Evolutionary conservation across 2,113 vertebrate species (phyloP), one percentile per base, ranked within the genome.

Genomic region (Neolamprologus tretocephalus): DNA sequence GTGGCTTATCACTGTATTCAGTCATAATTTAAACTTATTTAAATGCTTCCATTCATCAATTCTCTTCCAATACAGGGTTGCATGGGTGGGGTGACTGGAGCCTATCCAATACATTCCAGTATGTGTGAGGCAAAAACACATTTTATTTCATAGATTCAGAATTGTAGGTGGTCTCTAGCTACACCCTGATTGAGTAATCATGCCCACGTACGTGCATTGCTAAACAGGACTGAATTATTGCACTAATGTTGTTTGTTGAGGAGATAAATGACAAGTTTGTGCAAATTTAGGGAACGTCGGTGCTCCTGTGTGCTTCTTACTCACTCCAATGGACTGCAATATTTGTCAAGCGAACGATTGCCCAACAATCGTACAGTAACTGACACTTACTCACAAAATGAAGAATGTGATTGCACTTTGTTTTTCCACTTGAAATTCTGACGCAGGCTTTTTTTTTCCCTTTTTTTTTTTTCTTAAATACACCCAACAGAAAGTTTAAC

Each of bases 381-480:
- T 79, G 47, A 31, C 10, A 33, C 73, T 51, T 78, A 51, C 45
- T 80, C 5, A 53, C 28, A 35, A 80, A 53, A 31, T 21, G 7
- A 49, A 31, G 6, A 28, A 19, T 75, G 3, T 75, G 71, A 45
- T 19, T 16, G 14, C 14, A 75, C 42, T 49, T 3, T 19, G 42
- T 28, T 2, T 71, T 6, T 45, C 26, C 42, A 31, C 8, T 26
- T 16, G 9, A 26, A 31, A 5, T 31, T 26, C 42, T 21, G 73
- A 51, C 1, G 5, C 0, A 53, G 10, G 42, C 23, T 49, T 31
- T 9, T 58, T 28, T 55, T 5, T n/a, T 1, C 1, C 12, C 3
- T 10, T 21, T 4, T 12, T 1, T 21, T 21, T 53, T 53, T 4
- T 53, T 4, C 9, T 1, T 2, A 68, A 14, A 9, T 9, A 42